These are phyloP conservation scores for Varroa destructor DNA, from an alignment of 1,140 invertebrate species.

Conservation along the genomic window DNA sequence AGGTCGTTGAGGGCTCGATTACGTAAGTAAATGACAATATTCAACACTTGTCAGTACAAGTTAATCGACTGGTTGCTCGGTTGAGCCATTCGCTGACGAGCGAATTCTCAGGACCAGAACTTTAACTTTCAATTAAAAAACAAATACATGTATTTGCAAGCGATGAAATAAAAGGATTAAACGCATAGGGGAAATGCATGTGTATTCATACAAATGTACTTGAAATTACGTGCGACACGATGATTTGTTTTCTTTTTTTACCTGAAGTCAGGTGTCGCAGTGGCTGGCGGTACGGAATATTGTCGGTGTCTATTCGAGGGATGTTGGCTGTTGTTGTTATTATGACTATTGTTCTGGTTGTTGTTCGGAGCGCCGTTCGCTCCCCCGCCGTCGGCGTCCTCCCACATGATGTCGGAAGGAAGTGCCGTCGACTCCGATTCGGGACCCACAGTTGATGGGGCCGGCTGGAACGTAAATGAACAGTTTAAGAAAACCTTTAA, in stretches of 20 bases:
- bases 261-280: conserved; percentile 10
- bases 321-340: neutral
- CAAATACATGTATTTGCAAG: too few relatives aligned
- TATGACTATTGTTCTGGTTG: too few relatives aligned
- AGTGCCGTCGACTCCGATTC: conserved; percentile 26
- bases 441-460: conserved; percentile 3
- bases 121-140: too few relatives aligned
- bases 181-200: too few relatives aligned
- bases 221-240: neutral
- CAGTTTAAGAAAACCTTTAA: neutral
- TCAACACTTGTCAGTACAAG: too few relatives aligned
- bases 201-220: neutral
- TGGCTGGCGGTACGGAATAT: conserved; percentile 18
- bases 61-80: too few relatives aligned
- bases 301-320: conserved; percentile 21
- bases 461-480: neutral
- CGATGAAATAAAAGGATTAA: too few relatives aligned
- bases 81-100: too few relatives aligned
- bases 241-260: neutral
- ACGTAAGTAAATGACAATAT: too few relatives aligned
- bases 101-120: too few relatives aligned
- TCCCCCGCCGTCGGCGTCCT: neutral
- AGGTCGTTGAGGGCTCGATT: too few relatives aligned
- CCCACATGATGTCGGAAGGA: conserved; percentile 17
- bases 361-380: too few relatives aligned